Evolutionary conservation across 2,888 invertebrate species (phyloP).

Genomic region (Argyresthia goedartella): DNA sequence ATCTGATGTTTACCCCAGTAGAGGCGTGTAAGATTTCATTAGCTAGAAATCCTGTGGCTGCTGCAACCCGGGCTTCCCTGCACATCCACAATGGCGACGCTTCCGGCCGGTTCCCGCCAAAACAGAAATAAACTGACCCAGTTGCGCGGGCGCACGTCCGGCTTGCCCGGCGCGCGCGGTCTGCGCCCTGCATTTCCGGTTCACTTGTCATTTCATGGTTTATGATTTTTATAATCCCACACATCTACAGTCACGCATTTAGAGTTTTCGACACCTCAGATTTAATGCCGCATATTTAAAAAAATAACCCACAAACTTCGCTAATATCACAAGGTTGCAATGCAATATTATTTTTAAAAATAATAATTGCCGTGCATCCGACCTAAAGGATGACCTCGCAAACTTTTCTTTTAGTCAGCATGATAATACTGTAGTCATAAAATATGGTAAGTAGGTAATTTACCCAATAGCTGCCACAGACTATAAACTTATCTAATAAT

Average conservation of each 20-base stretch:
- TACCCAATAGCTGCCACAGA: neutral
- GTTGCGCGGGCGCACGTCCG: slow-evolving; percentile 58
- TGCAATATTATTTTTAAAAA: neutral
- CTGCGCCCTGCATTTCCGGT: slow-evolving; percentile 65
- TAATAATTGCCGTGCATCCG: neutral
- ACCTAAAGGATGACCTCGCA: neutral
- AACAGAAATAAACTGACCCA: slow-evolving; percentile 69
- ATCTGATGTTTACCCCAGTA: slow-evolving; percentile 9
- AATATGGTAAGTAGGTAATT: neutral
- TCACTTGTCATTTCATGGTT: slow-evolving; percentile 59
- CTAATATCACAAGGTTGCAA: neutral
- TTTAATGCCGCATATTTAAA: neutral
- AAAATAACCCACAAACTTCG: neutral
- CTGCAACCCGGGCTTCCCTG: slow-evolving; percentile 62
- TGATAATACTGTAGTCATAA: neutral
- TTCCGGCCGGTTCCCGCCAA: slow-evolving; percentile 71
- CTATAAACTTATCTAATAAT: neutral
- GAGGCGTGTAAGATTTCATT: slow-evolving; percentile 56
- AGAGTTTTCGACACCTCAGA: neutral
- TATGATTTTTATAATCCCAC: slow-evolving; percentile 34
- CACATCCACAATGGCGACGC: slow-evolving; percentile 65
- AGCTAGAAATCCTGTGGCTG: slow-evolving; percentile 61
- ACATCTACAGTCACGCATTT: neutral
- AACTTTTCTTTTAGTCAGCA: neutral
- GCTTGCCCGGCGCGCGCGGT: slow-evolving; percentile 32